A percentile compares a stretch with the other conserved stretches of the same genome.
phyloP scores from a whole-genome alignment of 53 echinoderm and acorn worm genomes.

The Arbacia lixula region DNA sequence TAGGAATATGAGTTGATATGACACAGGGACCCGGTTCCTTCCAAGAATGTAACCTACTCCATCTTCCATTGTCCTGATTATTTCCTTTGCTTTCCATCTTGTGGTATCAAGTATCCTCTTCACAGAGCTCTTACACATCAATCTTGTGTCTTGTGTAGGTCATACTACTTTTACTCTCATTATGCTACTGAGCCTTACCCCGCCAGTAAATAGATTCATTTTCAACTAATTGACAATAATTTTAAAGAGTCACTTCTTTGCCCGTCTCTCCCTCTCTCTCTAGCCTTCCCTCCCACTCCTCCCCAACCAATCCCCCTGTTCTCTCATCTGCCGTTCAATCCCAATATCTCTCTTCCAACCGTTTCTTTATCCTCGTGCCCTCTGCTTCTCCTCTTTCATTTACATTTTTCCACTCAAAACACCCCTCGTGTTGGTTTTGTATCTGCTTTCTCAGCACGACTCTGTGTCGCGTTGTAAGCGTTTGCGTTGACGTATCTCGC shows the following conservation, averaged over 20 bases:
- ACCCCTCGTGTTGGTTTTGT: constrained; percentile 43
- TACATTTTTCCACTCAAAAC: constrained; percentile 15
- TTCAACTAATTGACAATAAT: no score
- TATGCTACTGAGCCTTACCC: no score
- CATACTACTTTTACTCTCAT: no score
- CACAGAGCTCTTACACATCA: no score
- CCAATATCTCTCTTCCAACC: not conserved
- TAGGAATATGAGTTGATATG: no score
- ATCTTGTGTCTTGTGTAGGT: no score
- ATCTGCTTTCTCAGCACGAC: constrained; percentile 31
- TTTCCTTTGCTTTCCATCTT: no score
- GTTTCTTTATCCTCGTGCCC: not conserved
- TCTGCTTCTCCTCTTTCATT: constrained; percentile 3
- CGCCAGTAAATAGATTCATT: no score
- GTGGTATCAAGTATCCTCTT: no score
- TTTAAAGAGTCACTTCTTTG: not conserved
- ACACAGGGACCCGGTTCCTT: no score
- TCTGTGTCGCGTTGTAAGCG: constrained; percentile 1
- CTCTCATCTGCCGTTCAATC: not conserved
- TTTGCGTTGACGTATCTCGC: constrained; percentile 32
- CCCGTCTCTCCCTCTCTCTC: not conserved
- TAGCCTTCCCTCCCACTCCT: not conserved
- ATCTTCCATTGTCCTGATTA: no score
- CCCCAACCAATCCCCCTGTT: not conserved
- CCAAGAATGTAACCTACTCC: no score